These are phyloP conservation scores for Capitulum mitella DNA, from an alignment of 2,888 invertebrate species.

Conservation along the genomic window DNA sequence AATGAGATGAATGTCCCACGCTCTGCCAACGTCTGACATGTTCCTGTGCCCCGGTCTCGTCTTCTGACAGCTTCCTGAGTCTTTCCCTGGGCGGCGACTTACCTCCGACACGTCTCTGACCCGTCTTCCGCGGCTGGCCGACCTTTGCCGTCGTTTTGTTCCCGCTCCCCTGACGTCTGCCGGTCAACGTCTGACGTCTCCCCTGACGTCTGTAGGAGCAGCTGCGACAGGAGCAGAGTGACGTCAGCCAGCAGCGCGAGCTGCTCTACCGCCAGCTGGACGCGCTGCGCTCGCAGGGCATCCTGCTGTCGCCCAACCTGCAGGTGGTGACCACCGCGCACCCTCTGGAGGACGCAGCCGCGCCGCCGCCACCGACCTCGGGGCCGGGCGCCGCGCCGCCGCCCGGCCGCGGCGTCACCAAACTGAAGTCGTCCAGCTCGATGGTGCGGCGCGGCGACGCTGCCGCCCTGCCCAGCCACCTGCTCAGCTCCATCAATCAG, in stretches of 20 bases:
- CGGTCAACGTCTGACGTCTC: too few species aligned
- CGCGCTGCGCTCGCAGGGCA: conserved; percentile 65
- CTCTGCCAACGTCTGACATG: too few species aligned
- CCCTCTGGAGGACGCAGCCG: conserved; percentile 34
- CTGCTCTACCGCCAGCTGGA: conserved; percentile 81
- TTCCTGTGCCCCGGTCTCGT: too few species aligned
- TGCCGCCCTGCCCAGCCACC: conserved; percentile 59
- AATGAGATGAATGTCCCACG: too few species aligned
- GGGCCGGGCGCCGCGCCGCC: conserved; percentile 29
- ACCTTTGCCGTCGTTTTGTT: too few species aligned
- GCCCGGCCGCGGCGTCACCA: conserved; percentile 33
- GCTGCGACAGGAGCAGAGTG: conserved; percentile 67
- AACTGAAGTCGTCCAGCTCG: conserved; percentile 34
- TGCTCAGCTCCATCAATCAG: conserved; percentile 70
- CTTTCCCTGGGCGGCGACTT: too few species aligned
- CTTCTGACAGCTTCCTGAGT: too few species aligned
- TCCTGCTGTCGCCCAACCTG: conserved; percentile 56
- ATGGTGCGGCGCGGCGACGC: conserved; percentile 36
- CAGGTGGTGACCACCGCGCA: conserved; percentile 45
- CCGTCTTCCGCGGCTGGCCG: too few species aligned
- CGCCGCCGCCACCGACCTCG: conserved; percentile 31
- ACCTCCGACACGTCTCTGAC: too few species aligned
- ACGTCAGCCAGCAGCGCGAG: conserved; percentile 84
- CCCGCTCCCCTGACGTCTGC: too few species aligned
- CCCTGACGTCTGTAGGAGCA: conserved; percentile 55